Conservation (phyloP, 1,140 invertebrate species). For the Kradibia gibbosae region DNA sequence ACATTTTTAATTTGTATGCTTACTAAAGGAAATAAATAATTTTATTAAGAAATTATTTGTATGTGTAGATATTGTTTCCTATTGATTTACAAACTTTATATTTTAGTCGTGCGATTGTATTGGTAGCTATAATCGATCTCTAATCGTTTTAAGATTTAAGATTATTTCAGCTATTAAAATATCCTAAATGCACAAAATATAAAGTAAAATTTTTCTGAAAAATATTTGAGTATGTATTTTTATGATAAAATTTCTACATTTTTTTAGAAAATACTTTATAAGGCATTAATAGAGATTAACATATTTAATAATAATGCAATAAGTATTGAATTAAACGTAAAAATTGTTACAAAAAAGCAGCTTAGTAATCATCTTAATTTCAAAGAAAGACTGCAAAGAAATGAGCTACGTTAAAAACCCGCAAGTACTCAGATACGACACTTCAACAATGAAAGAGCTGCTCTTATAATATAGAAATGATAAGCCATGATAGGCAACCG, state of each 20-base stretch:
- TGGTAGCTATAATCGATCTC: no score
- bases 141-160: no score
- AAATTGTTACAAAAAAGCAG: not conserved
- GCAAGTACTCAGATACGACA: not conserved
- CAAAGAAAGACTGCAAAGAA: not conserved
- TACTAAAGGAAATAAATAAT: slow-evolving; percentile 6
- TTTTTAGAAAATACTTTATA: no score
- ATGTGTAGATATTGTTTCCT: not conserved
- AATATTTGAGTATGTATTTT: no score
- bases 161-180: no score
- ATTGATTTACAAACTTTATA: not conserved
- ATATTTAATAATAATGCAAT: no score
- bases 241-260: no score
- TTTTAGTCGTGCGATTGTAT: no score
- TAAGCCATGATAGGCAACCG: slow-evolving; percentile 22
- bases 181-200: no score
- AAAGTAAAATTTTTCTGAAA: no score
- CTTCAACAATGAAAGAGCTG: slow-evolving; percentile 19
- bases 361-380: slow-evolving; percentile 16
- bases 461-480: slow-evolving; percentile 22
- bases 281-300: no score
- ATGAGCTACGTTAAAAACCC: not conserved
- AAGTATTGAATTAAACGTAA: not conserved
- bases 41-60: not conserved
- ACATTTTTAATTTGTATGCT: slow-evolving; percentile 12